Conservation (phyloP, 2,113 vertebrate species). For the Mesitornis unicolor region DNA sequence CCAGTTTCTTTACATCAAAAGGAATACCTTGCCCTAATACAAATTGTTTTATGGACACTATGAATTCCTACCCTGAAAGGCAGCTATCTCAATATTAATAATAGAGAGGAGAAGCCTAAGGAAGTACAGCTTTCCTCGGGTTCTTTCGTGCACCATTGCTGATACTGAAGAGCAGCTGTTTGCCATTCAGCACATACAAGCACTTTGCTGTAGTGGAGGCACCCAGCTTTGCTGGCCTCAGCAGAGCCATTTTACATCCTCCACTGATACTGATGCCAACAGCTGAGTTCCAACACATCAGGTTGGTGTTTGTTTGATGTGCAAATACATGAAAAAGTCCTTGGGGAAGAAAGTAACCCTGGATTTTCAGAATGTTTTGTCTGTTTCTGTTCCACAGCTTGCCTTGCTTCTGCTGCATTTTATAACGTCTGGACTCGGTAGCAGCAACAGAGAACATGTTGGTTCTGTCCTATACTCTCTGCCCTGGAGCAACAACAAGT, state of each 20-base stretch:
- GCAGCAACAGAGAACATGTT: accelerated
- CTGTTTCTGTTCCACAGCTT: not conserved
- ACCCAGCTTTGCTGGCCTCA: not conserved
- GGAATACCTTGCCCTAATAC: not conserved
- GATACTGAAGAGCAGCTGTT: not conserved
- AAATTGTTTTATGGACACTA: not conserved
- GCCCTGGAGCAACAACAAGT: not conserved
- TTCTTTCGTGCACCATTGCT: not conserved
- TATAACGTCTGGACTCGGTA: not conserved
- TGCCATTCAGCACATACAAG: not conserved
- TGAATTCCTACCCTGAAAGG: not conserved
- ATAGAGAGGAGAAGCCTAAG: not conserved
- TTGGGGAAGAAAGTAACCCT: not conserved
- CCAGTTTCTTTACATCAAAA: not conserved
- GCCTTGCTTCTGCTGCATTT: not conserved
- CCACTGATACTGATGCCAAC: not conserved
- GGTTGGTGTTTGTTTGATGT: not conserved
- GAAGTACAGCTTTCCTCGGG: not conserved
- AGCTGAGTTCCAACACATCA: not conserved
- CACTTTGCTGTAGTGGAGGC: not conserved
- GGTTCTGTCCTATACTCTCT: not conserved
- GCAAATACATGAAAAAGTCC: not conserved
- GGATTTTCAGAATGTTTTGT: not conserved
- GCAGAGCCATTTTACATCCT: not conserved
- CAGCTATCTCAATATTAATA: not conserved